Evolutionary conservation across 1,140 invertebrate species (phyloP).

Genomic region (Hylyphantes graminicola): DNA sequence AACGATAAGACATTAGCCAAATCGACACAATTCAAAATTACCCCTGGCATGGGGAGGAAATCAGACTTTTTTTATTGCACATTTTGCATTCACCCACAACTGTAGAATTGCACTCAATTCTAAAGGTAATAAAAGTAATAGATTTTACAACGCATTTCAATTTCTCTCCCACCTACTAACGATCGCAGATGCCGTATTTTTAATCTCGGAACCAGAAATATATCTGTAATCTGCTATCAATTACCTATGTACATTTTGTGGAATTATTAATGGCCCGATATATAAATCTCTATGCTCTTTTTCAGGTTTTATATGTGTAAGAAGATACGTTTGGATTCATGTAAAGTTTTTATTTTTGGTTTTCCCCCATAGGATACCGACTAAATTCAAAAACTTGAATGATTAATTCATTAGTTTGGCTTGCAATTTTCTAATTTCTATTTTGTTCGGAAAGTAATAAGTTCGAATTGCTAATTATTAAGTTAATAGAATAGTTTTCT

Average conservation of each 20-base stretch:
- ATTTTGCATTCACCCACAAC: slow-evolving; percentile 23
- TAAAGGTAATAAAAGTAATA: slow-evolving; percentile 30
- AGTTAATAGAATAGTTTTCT: too few relatives aligned
- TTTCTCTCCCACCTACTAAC: not conserved
- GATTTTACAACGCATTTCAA: not conserved
- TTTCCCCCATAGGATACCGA: too few relatives aligned
- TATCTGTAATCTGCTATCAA: not conserved
- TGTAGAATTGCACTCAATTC: slow-evolving; percentile 52
- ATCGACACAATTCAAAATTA: slow-evolving; percentile 48
- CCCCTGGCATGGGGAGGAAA: not conserved
- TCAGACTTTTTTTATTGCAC: slow-evolving; percentile 8
- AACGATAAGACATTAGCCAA: slow-evolving; percentile 15
- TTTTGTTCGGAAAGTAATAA: too few relatives aligned
- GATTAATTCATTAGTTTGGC: too few relatives aligned
- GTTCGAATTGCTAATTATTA: too few relatives aligned
- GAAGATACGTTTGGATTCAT: too few relatives aligned
- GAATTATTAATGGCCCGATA: too few relatives aligned
- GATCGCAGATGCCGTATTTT: not conserved
- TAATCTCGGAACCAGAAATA: not conserved
- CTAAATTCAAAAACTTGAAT: too few relatives aligned
- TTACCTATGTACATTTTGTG: not conserved
- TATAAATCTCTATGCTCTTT: too few relatives aligned
- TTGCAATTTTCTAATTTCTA: too few relatives aligned
- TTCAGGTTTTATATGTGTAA: too few relatives aligned
- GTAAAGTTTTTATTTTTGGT: too few relatives aligned